Evolutionary conservation across 2,113 vertebrate species (phyloP).

Genomic region (Hystrix cristata): DNA sequence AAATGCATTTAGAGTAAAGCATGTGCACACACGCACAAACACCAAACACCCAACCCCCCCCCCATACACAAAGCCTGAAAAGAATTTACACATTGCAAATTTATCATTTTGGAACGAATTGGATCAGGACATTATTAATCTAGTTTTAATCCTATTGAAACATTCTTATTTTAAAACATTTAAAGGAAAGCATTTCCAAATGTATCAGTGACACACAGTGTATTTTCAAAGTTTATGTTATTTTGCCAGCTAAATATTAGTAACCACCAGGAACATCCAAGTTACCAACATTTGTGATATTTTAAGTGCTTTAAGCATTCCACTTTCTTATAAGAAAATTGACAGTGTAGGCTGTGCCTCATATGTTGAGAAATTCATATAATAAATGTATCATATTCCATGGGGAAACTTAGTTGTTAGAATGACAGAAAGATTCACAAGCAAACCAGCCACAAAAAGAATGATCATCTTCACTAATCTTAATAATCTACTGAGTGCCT

Average conservation of each 20-base stretch:
- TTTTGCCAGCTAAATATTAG: constrained; percentile 41
- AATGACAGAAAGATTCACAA: constrained; percentile 47
- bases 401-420: background rate
- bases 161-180: constrained; percentile 27
- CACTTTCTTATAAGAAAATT: constrained; percentile 40
- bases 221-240: constrained; percentile 27
- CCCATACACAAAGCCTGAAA: background rate
- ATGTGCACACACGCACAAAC: background rate
- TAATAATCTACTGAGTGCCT: background rate
- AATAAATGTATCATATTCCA: constrained; percentile 16
- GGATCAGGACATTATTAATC: background rate
- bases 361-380: constrained; percentile 31
- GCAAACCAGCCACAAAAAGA: constrained; percentile 36
- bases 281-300: background rate
- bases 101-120: background rate
- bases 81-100: background rate
- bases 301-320: constrained; percentile 49
- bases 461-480: constrained; percentile 24
- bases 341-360: background rate
- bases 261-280: background rate
- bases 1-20: background rate
- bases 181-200: background rate
- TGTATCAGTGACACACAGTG: background rate
- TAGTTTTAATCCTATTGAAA: background rate
- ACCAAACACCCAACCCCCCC: background rate